phyloP scores from a whole-genome alignment of 2,113 vertebrate species.

The Nycticryphes semicollaris region DNA sequence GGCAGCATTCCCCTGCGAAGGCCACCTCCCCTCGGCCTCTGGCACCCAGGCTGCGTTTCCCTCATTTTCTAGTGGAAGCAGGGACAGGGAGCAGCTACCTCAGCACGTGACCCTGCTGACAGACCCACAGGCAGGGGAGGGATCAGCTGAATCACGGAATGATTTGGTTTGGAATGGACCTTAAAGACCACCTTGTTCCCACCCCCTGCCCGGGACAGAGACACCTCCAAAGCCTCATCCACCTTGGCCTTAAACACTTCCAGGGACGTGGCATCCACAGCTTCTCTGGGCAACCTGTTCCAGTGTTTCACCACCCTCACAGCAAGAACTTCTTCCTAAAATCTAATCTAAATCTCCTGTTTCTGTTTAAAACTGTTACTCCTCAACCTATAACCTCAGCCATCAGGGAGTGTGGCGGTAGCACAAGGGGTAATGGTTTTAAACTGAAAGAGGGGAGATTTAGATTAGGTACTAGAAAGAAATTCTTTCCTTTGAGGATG shows the following conservation, averaged over 20 bases:
- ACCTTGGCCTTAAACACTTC: neutral
- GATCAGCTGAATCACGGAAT: neutral
- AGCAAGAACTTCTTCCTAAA: neutral
- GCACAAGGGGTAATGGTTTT: too few relatives aligned
- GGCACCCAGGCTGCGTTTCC: neutral
- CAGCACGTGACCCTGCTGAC: neutral
- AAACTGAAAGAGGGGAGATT: too few relatives aligned
- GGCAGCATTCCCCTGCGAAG: neutral
- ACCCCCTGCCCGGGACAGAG: neutral
- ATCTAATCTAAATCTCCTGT: neutral
- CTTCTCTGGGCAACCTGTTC: neutral
- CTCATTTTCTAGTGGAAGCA: fast-evolving
- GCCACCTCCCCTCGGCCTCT: neutral
- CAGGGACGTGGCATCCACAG: neutral
- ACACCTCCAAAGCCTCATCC: neutral
- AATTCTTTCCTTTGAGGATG: too few relatives aligned
- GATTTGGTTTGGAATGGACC: neutral
- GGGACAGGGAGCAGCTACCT: neutral
- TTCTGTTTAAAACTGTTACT: neutral
- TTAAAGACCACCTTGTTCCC: neutral
- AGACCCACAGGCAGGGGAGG: too few relatives aligned
- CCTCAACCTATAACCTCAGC: neutral
- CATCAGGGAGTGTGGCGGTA: too few relatives aligned
- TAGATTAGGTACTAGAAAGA: too few relatives aligned
- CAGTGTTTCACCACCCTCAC: neutral